Evolutionary conservation across 2,113 vertebrate species (phyloP), one percentile per base, ranked within the genome.

Genomic region (Heterochromis multidens): DNA sequence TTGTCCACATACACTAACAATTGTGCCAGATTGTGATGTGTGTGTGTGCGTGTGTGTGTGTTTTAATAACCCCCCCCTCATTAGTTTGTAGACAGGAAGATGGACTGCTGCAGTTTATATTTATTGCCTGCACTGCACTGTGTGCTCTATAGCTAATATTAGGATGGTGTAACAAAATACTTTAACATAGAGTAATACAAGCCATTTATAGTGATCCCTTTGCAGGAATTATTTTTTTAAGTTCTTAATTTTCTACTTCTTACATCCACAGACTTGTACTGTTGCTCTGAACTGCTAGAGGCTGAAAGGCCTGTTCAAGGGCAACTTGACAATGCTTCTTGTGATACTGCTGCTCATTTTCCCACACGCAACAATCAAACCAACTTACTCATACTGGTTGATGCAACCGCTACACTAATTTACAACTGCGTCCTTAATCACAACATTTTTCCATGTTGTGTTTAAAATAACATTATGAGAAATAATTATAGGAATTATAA

Each of bases 1-100:
- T 23, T 57, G 23, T 61, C 25, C 52, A 82, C 54, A 46, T 54
- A 29, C 33, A 87, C 37, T 21, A 23, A 61, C 62, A 81, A 70
- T 61, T 37, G n/a, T n/a, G 13, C 57, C 77, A 33, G 31, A 31
- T 87, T 83, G 61, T 86, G 43, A 56, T 87, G 70, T 49, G 8
- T 58, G 27, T 9, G 16, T 23, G 57, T 43, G 23, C 62, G 9
- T 40, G 46, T 49, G 52, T 54, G 40, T 72, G 23, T 49, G 37
- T 52, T 3, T 6, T 54, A 61, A 78, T 78, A 82, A 54, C 8
- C 52, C 37, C 27, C 46, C 58, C 49, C 70, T 23, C 82, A 87
- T 89, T 84, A 84, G 33, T 62, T 77, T 63, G 10, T 40, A 21
- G 85, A 88, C 54, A 76, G 81, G 61, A 90, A 84, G 70, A 88